phyloP scores from a whole-genome alignment of 2,888 invertebrate species.

The Germaria angustata region DNA sequence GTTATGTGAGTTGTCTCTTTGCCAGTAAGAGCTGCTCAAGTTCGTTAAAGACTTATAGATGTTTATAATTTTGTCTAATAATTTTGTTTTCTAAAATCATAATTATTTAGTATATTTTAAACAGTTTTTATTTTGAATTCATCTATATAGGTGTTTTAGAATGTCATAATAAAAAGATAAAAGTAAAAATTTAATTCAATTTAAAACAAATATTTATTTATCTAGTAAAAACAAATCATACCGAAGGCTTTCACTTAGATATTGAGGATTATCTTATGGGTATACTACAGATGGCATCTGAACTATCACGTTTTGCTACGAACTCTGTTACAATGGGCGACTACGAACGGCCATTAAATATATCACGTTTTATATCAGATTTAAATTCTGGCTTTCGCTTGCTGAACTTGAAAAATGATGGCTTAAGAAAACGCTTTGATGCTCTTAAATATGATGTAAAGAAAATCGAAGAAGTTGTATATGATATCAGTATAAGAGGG shows the following conservation, averaged over 20 bases:
- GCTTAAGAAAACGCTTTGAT: constrained; percentile 91
- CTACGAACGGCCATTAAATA: constrained; percentile 89
- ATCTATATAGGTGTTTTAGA: no score
- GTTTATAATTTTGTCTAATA: no score
- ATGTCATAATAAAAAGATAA: no score
- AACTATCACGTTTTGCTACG: constrained; percentile 90
- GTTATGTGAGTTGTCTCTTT: no score
- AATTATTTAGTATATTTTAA: no score
- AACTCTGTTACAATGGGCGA: constrained; percentile 92
- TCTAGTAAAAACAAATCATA: constrained; percentile 84
- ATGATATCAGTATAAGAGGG: constrained; percentile 91
- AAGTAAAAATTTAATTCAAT: no score
- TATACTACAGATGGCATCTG: constrained; percentile 89
- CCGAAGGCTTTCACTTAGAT: constrained; percentile 92
- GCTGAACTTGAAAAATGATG: constrained; percentile 94
- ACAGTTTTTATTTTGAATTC: no score
- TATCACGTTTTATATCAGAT: constrained; percentile 92
- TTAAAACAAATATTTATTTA: no score
- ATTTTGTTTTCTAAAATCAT: no score
- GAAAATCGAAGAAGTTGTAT: constrained; percentile 94
- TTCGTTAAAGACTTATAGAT: no score
- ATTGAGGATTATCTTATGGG: constrained; percentile 95
- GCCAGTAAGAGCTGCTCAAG: no score
- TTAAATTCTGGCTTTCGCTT: constrained; percentile 94
- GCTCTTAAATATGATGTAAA: constrained; percentile 94